Evolutionary conservation across 2,113 vertebrate genomes (phyloP).

Genomic region (Crotalus helleri): DNA sequence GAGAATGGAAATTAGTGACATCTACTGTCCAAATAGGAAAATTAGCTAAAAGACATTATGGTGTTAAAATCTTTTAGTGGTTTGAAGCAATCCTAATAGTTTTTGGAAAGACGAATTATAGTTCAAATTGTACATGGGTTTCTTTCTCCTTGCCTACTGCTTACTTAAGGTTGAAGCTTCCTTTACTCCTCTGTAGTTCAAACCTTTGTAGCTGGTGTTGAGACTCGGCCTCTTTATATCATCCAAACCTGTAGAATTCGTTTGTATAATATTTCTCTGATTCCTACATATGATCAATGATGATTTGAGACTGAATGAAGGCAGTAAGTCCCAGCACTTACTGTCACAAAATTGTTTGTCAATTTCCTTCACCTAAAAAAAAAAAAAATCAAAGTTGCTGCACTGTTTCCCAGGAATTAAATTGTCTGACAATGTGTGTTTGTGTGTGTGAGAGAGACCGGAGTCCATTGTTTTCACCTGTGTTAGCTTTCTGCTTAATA

Average conservation of each 20-base stretch:
- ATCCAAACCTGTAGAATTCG: not conserved
- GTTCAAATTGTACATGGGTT: not conserved
- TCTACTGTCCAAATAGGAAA: slow-evolving; percentile 26
- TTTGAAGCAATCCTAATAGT: not conserved
- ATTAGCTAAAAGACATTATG: not conserved
- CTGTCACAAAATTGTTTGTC: not conserved
- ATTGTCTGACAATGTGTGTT: not conserved
- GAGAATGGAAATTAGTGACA: slow-evolving; percentile 31
- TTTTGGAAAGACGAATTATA: not conserved
- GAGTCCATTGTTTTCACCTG: not conserved
- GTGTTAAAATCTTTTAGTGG: not conserved
- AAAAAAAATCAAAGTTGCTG: not conserved
- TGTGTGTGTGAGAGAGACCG: not conserved
- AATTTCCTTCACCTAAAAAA: not conserved
- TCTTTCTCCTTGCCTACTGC: not conserved
- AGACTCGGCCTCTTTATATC: not conserved
- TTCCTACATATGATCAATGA: not conserved
- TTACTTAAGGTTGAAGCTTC: not conserved
- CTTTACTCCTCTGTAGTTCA: not conserved
- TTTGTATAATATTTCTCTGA: not conserved
- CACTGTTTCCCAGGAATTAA: not conserved
- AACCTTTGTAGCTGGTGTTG: not conserved
- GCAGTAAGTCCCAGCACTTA: no score
- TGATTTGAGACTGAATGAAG: not conserved
- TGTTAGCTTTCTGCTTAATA: not conserved